A percentile compares a stretch with the other conserved stretches of the same genome.
phyloP scores from a whole-genome alignment of 2,888 invertebrate species.

The Chalcis sispes region DNA sequence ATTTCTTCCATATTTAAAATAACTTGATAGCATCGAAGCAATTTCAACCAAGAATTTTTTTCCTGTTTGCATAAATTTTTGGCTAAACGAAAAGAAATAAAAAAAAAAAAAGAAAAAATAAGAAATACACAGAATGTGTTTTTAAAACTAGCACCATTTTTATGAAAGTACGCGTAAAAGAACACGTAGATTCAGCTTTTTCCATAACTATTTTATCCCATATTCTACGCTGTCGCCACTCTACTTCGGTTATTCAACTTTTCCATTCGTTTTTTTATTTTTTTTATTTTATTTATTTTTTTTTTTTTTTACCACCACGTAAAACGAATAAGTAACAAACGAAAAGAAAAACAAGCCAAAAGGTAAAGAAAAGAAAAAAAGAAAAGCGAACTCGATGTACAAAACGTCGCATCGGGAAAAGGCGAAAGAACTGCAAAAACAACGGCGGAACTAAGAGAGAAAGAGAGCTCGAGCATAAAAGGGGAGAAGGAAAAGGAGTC shows the following conservation, averaged over 20 bases:
- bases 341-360: too few species aligned
- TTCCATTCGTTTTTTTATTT: not conserved
- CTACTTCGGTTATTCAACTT: not conserved
- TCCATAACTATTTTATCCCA: constrained; percentile 13
- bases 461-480: constrained; percentile 20
- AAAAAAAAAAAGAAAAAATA: too few species aligned
- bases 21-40: too few species aligned
- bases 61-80: too few species aligned
- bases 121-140: too few species aligned
- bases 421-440: not conserved
- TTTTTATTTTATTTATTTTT: too few species aligned
- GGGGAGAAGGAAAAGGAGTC: constrained; percentile 45
- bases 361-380: constrained; percentile 14
- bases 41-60: too few species aligned
- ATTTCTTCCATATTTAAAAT: too few species aligned
- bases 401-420: constrained; percentile 17
- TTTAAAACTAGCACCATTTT: not conserved
- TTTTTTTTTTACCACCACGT: too few species aligned
- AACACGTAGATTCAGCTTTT: not conserved
- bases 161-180: too few species aligned
- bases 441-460: constrained; percentile 13
- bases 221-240: not conserved
- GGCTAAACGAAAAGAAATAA: too few species aligned
- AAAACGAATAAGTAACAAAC: too few species aligned
- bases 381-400: not conserved